Percentiles rank a stretch among this genome's conserved stretches.
These are phyloP conservation scores for Aplysia californica DNA, from an alignment of 1,140 invertebrate species.

Conservation along the genomic window DNA sequence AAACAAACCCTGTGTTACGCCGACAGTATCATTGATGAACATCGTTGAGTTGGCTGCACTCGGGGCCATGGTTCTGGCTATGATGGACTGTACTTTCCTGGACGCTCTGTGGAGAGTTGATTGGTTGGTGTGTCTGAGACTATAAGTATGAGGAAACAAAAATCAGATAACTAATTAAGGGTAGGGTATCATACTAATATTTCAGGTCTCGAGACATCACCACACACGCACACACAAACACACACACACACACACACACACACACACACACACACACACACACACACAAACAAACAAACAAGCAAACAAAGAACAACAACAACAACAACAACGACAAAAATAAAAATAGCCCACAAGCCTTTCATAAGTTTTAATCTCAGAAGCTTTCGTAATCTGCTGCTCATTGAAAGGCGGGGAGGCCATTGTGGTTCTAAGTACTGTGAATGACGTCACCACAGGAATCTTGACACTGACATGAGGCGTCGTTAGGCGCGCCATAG, in stretches of 20 bases:
- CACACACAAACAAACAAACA: too few relatives aligned
- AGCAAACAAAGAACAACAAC: neutral
- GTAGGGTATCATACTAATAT: neutral
- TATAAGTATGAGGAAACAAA: neutral
- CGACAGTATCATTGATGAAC: conserved; percentile 38
- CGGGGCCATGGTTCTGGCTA: conserved; percentile 58
- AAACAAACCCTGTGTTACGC: neutral
- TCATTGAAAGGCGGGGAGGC: too few relatives aligned
- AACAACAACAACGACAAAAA: too few relatives aligned
- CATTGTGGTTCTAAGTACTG: too few relatives aligned
- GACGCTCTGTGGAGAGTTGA: conserved; percentile 19
- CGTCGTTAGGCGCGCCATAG: too few relatives aligned
- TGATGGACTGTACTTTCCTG: conserved; percentile 30
- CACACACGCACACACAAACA: too few relatives aligned
- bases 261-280: neutral
- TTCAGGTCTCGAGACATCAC: neutral
- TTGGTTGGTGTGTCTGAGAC: neutral
- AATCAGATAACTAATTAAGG: neutral
- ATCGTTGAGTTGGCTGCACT: conserved; percentile 49
- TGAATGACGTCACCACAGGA: too few relatives aligned
- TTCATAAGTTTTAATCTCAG: too few relatives aligned
- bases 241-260: too few relatives aligned
- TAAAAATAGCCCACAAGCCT: too few relatives aligned
- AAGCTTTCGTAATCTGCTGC: too few relatives aligned
- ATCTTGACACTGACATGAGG: neutral